phyloP scores from a whole-genome alignment of 1,140 invertebrate genomes.

The Phocides pigmalion region DNA sequence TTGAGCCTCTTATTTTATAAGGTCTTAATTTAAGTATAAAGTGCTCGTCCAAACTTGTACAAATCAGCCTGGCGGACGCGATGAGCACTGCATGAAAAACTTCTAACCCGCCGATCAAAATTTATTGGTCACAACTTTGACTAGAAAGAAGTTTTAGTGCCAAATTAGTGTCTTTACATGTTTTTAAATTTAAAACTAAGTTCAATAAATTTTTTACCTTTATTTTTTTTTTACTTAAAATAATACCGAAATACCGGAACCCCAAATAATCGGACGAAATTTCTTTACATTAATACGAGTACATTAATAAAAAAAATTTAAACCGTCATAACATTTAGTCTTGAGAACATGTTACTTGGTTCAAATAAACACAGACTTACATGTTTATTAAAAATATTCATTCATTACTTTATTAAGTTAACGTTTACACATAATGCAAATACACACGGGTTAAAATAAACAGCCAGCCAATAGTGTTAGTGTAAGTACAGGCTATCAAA shows the following conservation, averaged over 20 bases:
- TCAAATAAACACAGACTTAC: no score
- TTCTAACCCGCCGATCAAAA: constrained; percentile 18
- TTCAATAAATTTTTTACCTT: constrained; percentile 23
- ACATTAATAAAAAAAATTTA: no score
- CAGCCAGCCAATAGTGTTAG: neutral
- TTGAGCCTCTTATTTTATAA: constrained; percentile 37
- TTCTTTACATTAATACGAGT: no score
- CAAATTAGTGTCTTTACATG: constrained; percentile 46
- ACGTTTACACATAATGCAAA: no score
- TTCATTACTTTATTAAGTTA: no score
- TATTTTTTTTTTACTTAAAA: constrained; percentile 4
- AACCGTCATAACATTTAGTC: no score
- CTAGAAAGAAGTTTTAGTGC: constrained; percentile 48
- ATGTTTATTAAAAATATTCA: no score
- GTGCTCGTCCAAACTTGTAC: constrained; percentile 1
- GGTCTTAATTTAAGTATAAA: constrained; percentile 11
- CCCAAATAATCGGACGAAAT: no score
- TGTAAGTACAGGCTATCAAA: neutral
- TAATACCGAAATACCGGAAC: no score
- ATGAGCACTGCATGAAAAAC: constrained; percentile 7
- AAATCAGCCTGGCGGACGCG: constrained; percentile 6
- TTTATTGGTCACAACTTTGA: constrained; percentile 13
- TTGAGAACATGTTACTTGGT: no score
- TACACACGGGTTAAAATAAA: no score
- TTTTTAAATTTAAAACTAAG: constrained; percentile 13